phyloP scores from a whole-genome alignment of 2,113 vertebrate species.

The Phocoena sinus region DNA sequence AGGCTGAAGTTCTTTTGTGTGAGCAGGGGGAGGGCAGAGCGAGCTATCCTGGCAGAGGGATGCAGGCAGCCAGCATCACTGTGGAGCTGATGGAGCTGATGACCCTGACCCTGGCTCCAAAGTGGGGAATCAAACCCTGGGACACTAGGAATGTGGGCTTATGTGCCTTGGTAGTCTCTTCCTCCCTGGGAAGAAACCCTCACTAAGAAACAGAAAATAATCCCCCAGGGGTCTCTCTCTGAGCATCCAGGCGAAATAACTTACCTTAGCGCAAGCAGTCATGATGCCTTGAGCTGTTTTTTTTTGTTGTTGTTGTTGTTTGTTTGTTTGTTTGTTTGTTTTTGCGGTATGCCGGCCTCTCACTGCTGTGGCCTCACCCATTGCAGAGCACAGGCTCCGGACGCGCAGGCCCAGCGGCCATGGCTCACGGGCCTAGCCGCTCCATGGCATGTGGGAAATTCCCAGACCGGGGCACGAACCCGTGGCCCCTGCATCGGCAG shows the following conservation, averaged over 20 bases:
- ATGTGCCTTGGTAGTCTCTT: neutral
- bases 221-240: neutral
- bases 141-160: neutral
- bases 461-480: too few species aligned
- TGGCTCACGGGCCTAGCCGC: too few species aligned
- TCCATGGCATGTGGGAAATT: too few species aligned
- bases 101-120: neutral
- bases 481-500: too few species aligned
- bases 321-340: neutral
- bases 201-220: neutral
- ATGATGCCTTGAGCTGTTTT: neutral
- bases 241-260: neutral
- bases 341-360: too few species aligned
- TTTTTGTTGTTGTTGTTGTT: neutral
- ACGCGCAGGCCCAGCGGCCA: too few species aligned
- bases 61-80: neutral
- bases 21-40: neutral
- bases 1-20: conserved; percentile 48
- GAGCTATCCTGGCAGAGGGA: neutral
- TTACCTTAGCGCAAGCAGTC: neutral
- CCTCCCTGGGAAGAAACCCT: neutral
- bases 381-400: too few species aligned
- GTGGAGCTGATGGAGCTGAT: neutral
- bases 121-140: neutral
- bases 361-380: too few species aligned